Conservation (phyloP, 2,888 invertebrate genomes). For the Spicauda simplicius region DNA sequence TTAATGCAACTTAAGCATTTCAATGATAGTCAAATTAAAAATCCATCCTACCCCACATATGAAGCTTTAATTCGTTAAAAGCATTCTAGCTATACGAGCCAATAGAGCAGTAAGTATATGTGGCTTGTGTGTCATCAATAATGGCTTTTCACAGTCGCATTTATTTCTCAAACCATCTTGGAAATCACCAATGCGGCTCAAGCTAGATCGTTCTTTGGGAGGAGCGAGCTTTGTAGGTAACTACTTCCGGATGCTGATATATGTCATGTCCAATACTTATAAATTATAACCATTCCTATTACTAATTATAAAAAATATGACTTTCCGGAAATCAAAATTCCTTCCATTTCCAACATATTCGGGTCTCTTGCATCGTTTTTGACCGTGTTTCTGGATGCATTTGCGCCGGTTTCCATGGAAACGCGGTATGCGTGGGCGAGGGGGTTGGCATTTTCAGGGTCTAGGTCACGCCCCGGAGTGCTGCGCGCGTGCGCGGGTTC, state of each 20-base stretch:
- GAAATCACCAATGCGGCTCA: conserved; percentile 67
- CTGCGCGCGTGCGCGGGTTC: conserved; percentile 69
- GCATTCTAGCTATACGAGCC: conserved; percentile 1
- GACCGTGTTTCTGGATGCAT: conserved; percentile 51
- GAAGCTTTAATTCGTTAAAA: conserved; percentile 20
- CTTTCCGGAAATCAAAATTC: not conserved
- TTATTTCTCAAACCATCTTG: conserved; percentile 61
- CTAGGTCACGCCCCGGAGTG: conserved; percentile 82
- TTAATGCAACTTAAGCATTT: too few species aligned
- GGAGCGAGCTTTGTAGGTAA: conserved; percentile 65
- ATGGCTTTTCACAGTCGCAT: conserved; percentile 51
- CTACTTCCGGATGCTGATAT: conserved; percentile 48
- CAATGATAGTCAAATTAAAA: too few species aligned
- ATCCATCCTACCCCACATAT: not conserved
- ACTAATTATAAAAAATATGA: not conserved
- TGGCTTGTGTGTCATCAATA: conserved; percentile 35
- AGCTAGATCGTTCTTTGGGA: conserved; percentile 61
- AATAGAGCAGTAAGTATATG: conserved; percentile 4
- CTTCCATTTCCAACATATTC: not conserved
- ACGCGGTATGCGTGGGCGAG: conserved; percentile 72
- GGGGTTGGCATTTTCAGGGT: conserved; percentile 80
- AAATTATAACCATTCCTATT: not conserved
- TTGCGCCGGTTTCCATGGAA: conserved; percentile 64
- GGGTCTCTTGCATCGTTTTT: conserved; percentile 36
- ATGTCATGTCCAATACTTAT: not conserved